These are phyloP conservation scores for Larimichthys polyactis DNA, from an alignment of 2,113 vertebrate species.

Conservation along the genomic window DNA sequence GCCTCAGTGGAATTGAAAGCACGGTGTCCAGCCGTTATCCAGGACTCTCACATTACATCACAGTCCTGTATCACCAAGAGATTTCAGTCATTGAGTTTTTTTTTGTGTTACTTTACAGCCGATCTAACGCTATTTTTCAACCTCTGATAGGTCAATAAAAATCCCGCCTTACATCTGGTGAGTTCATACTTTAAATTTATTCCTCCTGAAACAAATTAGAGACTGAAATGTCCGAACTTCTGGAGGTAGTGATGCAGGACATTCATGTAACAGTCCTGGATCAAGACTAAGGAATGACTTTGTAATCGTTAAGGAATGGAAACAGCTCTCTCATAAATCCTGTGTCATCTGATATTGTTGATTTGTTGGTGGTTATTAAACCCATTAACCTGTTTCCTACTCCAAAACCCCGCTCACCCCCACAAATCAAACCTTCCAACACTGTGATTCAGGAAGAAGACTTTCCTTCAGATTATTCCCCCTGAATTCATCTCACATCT, in stretches of 20 bases:
- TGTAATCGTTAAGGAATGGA: neutral
- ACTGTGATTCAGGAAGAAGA: neutral
- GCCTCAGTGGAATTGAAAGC: neutral
- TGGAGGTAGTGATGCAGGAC: neutral
- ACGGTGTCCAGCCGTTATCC: neutral
- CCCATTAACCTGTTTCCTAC: neutral
- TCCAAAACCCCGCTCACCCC: neutral
- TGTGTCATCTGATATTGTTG: neutral
- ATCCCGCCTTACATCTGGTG: neutral
- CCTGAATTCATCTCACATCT: neutral
- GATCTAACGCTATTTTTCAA: neutral
- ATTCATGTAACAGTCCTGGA: neutral
- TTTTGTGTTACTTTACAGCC: neutral
- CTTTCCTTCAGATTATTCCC: neutral
- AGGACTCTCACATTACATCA: neutral
- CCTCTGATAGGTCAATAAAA: neutral
- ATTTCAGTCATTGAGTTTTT: neutral
- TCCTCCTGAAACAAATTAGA: neutral
- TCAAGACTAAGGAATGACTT: neutral
- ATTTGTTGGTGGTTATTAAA: neutral
- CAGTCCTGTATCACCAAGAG: neutral
- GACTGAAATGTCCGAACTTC: neutral
- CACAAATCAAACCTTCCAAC: neutral
- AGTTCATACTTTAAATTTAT: neutral
- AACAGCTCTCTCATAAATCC: neutral